A percentile compares a stretch with the other conserved stretches of the same genome.
phyloP scores from a whole-genome alignment of 2,797 vertebrate species.

The Anguilla megastoma region DNA sequence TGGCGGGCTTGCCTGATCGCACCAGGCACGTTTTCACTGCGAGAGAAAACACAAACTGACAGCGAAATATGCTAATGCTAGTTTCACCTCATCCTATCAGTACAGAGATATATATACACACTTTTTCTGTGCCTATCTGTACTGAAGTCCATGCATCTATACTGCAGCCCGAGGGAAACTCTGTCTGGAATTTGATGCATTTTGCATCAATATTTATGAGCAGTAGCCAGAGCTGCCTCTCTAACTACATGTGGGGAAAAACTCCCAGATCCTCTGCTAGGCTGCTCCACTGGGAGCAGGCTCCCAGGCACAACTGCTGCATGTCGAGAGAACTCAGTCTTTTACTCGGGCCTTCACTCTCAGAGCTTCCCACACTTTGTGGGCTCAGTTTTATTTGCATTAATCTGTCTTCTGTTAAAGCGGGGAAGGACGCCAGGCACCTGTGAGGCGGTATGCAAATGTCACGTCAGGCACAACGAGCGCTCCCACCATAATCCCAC shows the following conservation, averaged over 20 bases:
- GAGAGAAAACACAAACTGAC: background rate
- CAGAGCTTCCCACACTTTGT: background rate
- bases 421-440: background rate
- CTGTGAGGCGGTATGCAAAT: background rate
- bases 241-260: background rate
- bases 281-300: conserved; percentile 13
- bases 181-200: background rate
- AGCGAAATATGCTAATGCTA: background rate
- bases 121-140: background rate
- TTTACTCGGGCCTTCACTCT: background rate
- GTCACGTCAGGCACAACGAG: background rate
- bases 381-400: background rate
- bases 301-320: conserved; percentile 1
- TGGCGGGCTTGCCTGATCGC: background rate
- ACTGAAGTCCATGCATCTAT: background rate
- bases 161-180: background rate
- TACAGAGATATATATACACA: background rate
- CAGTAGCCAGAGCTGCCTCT: background rate
- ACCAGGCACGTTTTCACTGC: background rate
- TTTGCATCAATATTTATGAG: conserved; percentile 23
- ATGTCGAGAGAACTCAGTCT: background rate
- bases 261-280: background rate
- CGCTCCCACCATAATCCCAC: background rate
- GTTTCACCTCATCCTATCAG: background rate
- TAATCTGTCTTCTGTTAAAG: background rate